phyloP scores from a whole-genome alignment of 2,113 vertebrate genomes.

The Astatotilapia flaviijosephi region DNA sequence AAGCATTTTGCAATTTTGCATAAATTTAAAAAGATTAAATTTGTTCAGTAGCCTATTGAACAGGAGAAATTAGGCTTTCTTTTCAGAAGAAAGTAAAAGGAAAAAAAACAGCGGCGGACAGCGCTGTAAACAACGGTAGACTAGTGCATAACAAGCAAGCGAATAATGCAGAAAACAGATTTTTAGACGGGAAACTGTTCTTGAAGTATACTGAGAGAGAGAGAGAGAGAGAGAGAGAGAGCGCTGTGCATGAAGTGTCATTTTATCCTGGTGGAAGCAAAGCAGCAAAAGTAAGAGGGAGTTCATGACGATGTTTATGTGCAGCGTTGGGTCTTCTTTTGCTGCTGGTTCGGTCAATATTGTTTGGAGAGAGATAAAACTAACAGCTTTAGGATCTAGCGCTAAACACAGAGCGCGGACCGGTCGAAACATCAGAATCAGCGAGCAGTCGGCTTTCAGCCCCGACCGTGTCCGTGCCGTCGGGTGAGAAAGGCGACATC shows the following conservation, averaged over 20 bases:
- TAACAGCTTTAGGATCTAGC: background rate
- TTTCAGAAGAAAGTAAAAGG: background rate
- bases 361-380: background rate
- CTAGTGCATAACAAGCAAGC: fast-evolving
- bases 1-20: background rate
- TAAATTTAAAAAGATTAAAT: background rate
- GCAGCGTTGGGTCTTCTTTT: background rate
- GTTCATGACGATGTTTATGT: background rate
- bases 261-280: background rate
- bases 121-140: fast-evolving
- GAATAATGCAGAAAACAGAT: background rate
- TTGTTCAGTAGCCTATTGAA: background rate
- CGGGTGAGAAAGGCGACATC: background rate
- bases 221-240: background rate
- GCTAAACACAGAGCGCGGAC: fast-evolving
- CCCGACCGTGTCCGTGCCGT: fast-evolving
- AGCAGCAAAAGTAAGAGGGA: fast-evolving
- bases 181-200: background rate
- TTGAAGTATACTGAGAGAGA: background rate
- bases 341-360: background rate
- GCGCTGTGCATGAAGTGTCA: background rate
- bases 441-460: fast-evolving
- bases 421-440: fast-evolving
- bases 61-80: background rate
- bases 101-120: fast-evolving